These are phyloP conservation scores for Clarias laeviceps DNA, from an alignment of 2,797 vertebrate genomes.

Conservation along the genomic window DNA sequence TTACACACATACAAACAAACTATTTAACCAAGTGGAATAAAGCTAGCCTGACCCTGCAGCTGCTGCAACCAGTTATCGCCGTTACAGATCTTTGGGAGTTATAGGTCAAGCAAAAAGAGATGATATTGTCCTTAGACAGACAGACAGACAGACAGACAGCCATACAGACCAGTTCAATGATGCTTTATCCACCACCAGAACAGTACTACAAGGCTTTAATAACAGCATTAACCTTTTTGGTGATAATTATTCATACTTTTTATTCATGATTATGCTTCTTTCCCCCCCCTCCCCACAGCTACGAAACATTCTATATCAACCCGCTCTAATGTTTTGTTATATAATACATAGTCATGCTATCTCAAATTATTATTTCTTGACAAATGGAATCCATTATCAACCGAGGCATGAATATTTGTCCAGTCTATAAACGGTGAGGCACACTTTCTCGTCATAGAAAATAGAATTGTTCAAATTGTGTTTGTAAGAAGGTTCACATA, in stretches of 20 bases:
- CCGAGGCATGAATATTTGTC: conserved; percentile 85
- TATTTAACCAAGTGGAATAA: conserved; percentile 83
- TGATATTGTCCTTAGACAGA: neutral
- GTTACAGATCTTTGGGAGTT: conserved; percentile 63
- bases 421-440: conserved; percentile 85
- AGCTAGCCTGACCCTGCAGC: conserved; percentile 75
- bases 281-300: neutral
- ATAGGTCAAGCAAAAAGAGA: conserved; percentile 31
- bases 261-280: conserved; percentile 43
- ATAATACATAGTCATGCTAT: conserved; percentile 53
- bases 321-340: conserved; percentile 51
- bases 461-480: conserved; percentile 83
- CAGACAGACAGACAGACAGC: conserved; percentile 3
- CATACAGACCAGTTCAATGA: neutral
- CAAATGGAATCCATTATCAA: conserved; percentile 75
- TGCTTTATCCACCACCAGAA: conserved; percentile 9
- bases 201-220: conserved; percentile 30
- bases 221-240: conserved; percentile 45
- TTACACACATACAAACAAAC: neutral
- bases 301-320: conserved; percentile 41
- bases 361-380: conserved; percentile 72
- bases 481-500: conserved; percentile 78
- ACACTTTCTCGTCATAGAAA: conserved; percentile 82
- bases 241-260: conserved; percentile 52
- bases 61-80: conserved; percentile 63